Base-by-base conservation (phyloP, 64 coral and sea anemone genomes). In the Dendrophyllia cribrosa region DNA sequence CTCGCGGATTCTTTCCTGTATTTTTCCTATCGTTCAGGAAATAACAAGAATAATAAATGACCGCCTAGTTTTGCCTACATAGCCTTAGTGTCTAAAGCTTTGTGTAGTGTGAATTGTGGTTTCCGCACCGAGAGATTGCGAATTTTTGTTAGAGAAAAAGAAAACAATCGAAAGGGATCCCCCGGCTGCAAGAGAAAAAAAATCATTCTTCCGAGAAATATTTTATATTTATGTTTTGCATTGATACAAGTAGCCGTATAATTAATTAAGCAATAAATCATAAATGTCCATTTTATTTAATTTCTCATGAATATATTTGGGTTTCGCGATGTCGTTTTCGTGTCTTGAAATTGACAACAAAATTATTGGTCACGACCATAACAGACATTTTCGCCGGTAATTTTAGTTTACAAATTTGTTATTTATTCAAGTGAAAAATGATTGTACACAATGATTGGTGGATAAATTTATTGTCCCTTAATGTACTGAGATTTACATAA, bases 11-110 rank as follows among this genome's bases (percentile, higher is more conserved):
- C 25, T 45, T 75, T 75, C 72, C 72, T 75, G 72, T 51, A 75
- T 8, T 46, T 51, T 34, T 84, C 10, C 80, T 44, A 60, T 84
- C 20, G 48, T 68, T 67, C 80, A 84, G 80, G 80, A 84, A 84
- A 84, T 84, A 20, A 4, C 44, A 67, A 21, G 17, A 64, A 84
- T 24, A 84, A 84, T 84, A 84, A 84, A 84, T 17, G 5, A 34
- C 63, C 60, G 46, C 80, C 16, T 51, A 51, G 60, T 10, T 66
- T 84, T 84, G 66, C 80, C 80, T 84, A 59, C 80, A 68, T 84
- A n/a, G 62, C 17, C 62, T 43, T 67, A n/a, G n/a, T 14, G 58
- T 10, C 62, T 67, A 3, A 20, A 19, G 14, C 26, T 46, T 84
- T 84, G 24, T 50, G 45, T 12, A 67, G 26, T 19, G 11, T 63